Conservation (phyloP, 2,888 invertebrate genomes). For the Lochmaea crataegi region DNA sequence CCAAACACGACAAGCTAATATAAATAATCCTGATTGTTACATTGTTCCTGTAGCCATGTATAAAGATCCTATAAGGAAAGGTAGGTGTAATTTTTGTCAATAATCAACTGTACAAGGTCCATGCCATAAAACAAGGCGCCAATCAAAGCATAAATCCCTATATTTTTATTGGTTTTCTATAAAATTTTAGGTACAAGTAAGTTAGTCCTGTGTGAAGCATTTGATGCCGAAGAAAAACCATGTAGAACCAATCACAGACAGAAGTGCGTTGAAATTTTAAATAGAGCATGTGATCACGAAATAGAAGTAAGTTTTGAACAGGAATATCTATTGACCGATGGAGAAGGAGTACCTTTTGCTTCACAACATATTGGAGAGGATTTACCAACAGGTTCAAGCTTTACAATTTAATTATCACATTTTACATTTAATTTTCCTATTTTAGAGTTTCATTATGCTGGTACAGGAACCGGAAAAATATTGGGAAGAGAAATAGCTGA, state of each 20-base stretch:
- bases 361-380: conserved; percentile 77
- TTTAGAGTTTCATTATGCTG: conserved; percentile 82
- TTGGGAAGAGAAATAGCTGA: conserved; percentile 86
- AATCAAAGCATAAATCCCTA: too few species aligned
- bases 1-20: conserved; percentile 66
- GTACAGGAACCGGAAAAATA: conserved; percentile 81
- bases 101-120: too few species aligned
- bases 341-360: conserved; percentile 74
- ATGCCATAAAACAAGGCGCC: too few species aligned
- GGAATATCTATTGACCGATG: conserved; percentile 70
- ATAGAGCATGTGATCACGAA: conserved; percentile 72
- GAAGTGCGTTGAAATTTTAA: conserved; percentile 67
- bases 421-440: too few species aligned
- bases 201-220: conserved; percentile 82
- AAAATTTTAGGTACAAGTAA: conserved; percentile 58
- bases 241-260: conserved; percentile 68
- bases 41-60: conserved; percentile 83
- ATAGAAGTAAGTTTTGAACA: conserved; percentile 84
- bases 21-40: conserved; percentile 74
- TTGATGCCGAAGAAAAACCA: conserved; percentile 72
- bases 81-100: conserved; percentile 59
- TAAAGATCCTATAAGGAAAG: conserved; percentile 83
- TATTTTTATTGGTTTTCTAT: too few species aligned
- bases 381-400: conserved; percentile 10
- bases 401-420: too few species aligned